Base-by-base conservation (phyloP, 2,888 invertebrate genomes). In the Urechis unicinctus region DNA sequence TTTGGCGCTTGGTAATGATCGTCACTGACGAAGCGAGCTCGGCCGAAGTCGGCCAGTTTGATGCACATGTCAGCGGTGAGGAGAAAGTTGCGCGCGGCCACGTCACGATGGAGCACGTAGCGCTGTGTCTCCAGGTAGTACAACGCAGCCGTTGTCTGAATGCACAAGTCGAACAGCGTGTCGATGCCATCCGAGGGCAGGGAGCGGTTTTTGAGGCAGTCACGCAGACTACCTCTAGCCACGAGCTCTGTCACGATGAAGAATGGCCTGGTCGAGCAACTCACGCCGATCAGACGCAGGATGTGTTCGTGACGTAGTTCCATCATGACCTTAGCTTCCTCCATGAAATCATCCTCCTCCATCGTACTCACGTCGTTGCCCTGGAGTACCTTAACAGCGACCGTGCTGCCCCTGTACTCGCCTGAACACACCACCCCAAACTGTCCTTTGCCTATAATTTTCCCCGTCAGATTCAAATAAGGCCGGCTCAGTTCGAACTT, bases 301-400 rank as follows among this genome's bases (percentile, higher is more conserved):
- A 66, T 49, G 52, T 66, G 61, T 4, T 66, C 63, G 48, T 63
- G 62, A 13, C 54, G 44, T 1, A 63, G 52, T 6, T 45, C 46
- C 61, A 62, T 65, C 55, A 66, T 24, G 24, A 56, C 43, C 22
- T 50, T 47, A 3, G 63, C 66, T 45, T 66, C 66, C n/a, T 63
- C 54, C 2, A 66, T 41, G 45, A 63, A 64, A 41, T 65, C 63
- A 52, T 66, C 66, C 45, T 65, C 64, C 6, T 66, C 63, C 13
- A 48, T 51, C 21, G 51, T 22, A 4, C n/a, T 53, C 3, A 51
- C 43, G 47, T 63, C 62, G 1, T 43, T 52, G 44, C 57, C 59
- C 50, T 66, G 61, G 1, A 66, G 55, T 41, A 65, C 63, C 28
- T 65, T 62, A 9, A 65, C 62, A 1, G 63, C 55, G 24, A 66